Percentiles rank a stretch among this genome's conserved stretches.
Conservation (phyloP, 2,113 vertebrate genomes). For the Chaetodon auriga region DNA sequence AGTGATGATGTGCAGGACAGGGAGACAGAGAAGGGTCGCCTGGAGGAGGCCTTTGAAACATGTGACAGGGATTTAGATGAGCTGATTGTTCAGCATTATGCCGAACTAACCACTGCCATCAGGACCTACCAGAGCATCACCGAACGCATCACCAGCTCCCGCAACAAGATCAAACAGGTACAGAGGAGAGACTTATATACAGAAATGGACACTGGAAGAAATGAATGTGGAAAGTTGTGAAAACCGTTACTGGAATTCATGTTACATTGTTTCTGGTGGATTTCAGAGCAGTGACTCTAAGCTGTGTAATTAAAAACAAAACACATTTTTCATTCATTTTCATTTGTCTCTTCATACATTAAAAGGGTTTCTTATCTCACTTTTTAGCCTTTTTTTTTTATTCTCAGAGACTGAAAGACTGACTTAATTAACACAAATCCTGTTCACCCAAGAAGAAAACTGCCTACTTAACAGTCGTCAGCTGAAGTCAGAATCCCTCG, state of each 20-base stretch:
- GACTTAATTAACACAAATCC: constrained; percentile 15
- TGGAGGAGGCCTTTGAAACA: constrained; percentile 97
- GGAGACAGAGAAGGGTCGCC: constrained; percentile 94
- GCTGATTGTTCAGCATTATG: constrained; percentile 96
- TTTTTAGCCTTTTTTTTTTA: constrained; percentile 1
- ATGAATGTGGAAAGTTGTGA: background rate
- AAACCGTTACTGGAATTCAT: background rate
- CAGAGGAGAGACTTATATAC: background rate
- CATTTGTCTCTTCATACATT: constrained; percentile 4
- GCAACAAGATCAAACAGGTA: constrained; percentile 98
- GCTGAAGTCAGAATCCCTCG: background rate
- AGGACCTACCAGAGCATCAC: constrained; percentile 99
- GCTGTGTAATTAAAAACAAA: constrained; percentile 24
- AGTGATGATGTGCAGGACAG: constrained; percentile 96
- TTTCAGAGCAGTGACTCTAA: constrained; percentile 15
- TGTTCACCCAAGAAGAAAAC: constrained; percentile 27
- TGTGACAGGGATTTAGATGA: constrained; percentile 94
- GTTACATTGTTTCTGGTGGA: background rate
- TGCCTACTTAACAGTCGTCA: background rate
- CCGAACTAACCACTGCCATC: constrained; percentile 96
- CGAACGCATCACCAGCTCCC: constrained; percentile 96
- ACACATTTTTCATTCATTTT: background rate
- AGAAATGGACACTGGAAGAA: background rate
- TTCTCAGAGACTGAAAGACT: background rate
- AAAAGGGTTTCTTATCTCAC: background rate